Evolutionary conservation across 2,888 invertebrate species (phyloP).

Genomic region (Eledone cirrhosa): DNA sequence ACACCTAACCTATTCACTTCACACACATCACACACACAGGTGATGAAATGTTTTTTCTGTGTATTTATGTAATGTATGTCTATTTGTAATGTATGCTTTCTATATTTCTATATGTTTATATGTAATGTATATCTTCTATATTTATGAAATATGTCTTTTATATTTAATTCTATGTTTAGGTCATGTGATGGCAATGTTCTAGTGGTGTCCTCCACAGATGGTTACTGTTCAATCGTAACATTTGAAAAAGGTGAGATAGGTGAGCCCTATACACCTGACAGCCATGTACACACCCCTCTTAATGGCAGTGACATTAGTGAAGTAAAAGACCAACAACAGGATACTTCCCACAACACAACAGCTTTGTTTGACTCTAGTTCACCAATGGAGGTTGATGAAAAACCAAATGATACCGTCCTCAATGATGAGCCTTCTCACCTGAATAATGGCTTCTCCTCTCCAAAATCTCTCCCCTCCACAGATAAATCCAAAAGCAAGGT

Average conservation of each 20-base stretch:
- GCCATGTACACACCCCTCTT: too few species aligned
- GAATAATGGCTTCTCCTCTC: not conserved
- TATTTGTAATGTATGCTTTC: not conserved
- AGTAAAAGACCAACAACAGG: constrained; percentile 37
- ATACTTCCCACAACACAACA: constrained; percentile 9
- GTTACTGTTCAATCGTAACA: constrained; percentile 85
- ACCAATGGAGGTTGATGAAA: not conserved
- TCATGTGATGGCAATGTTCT: constrained; percentile 81
- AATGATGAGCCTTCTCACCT: not conserved
- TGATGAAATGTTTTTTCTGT: not conserved
- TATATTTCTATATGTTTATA: not conserved
- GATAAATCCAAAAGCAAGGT: not conserved
- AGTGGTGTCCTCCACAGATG: constrained; percentile 86
- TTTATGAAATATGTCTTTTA: not conserved
- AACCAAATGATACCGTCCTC: not conserved
- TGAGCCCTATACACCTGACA: constrained; percentile 65
- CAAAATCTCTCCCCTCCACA: not conserved
- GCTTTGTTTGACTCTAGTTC: not conserved
- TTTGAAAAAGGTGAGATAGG: constrained; percentile 81
- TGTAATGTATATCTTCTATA: not conserved
- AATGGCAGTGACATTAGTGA: not conserved
- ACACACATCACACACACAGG: too few species aligned
- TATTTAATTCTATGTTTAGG: constrained; percentile 66
- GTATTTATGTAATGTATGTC: not conserved
- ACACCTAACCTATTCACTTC: too few species aligned